Evolutionary conservation across 2,113 vertebrate species (phyloP).

Genomic region (Erpornis zantholeuca): DNA sequence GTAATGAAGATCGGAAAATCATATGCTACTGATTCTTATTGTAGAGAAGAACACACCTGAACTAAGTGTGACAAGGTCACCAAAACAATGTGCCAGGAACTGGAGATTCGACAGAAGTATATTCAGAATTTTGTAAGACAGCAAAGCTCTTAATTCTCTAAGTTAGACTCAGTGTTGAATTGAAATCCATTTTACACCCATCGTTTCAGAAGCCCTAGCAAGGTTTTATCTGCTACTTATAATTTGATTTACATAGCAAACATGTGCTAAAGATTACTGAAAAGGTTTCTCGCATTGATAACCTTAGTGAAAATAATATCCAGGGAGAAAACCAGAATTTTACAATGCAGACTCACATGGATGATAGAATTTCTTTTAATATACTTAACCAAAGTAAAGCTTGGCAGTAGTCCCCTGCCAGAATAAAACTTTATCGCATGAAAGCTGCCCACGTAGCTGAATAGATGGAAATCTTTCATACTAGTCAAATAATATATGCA

Average conservation of each 20-base stretch:
- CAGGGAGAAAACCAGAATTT: background rate
- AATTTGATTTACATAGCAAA: slow-evolving; percentile 26
- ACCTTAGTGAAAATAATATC: background rate
- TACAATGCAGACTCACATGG: background rate
- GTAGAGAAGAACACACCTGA: background rate
- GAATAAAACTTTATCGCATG: slow-evolving; percentile 18
- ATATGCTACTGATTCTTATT: background rate
- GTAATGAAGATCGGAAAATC: background rate
- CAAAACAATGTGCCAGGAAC: background rate
- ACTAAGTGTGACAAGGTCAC: background rate
- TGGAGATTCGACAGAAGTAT: background rate
- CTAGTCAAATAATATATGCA: slow-evolving; percentile 36
- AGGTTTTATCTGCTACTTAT: background rate
- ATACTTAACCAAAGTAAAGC: slow-evolving; percentile 2
- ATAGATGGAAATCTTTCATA: slow-evolving; percentile 23
- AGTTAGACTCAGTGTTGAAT: background rate
- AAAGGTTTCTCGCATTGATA: background rate
- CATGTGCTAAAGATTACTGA: background rate
- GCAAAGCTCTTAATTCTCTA: background rate
- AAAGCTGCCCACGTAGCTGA: background rate
- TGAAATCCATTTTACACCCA: background rate
- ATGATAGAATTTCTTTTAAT: slow-evolving; percentile 14
- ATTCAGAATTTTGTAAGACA: background rate
- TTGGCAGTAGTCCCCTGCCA: background rate
- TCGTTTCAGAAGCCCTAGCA: background rate